phyloP scores from a whole-genome alignment of 2,888 invertebrate genomes.

The Leptinotarsa peninsularis region DNA sequence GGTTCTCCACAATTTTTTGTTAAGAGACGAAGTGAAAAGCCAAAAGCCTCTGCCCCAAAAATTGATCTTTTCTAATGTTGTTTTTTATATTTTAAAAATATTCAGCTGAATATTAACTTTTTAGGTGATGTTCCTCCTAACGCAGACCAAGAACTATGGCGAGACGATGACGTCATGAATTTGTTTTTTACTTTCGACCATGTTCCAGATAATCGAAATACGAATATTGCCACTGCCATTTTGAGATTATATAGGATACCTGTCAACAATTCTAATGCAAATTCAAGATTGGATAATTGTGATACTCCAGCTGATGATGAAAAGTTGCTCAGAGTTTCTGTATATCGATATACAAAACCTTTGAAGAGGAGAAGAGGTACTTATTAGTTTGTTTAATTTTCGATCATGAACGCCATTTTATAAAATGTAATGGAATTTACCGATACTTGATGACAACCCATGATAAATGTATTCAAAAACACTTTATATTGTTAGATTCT shows the following conservation, averaged over 20 bases:
- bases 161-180: slow-evolving; percentile 69
- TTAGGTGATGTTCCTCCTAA: slow-evolving; percentile 71
- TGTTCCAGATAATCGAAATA: slow-evolving; percentile 62
- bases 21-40: too few species aligned
- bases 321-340: slow-evolving; percentile 70
- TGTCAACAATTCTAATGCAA: slow-evolving; percentile 59
- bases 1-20: too few species aligned
- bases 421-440: too few species aligned
- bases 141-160: slow-evolving; percentile 70
- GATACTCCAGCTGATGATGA: slow-evolving; percentile 65
- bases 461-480: too few species aligned
- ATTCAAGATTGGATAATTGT: slow-evolving; percentile 49
- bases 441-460: too few species aligned
- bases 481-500: too few species aligned
- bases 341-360: slow-evolving; percentile 71
- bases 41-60: too few species aligned
- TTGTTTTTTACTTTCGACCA: slow-evolving; percentile 70
- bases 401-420: too few species aligned
- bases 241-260: slow-evolving; percentile 68
- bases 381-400: neutral
- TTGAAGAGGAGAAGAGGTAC: slow-evolving; percentile 71
- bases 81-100: neutral
- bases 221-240: slow-evolving; percentile 68
- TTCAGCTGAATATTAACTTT: slow-evolving; percentile 1
- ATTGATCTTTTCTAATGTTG: too few species aligned